phyloP scores from a whole-genome alignment of 2,113 vertebrate species.

The Tupaia tana region DNA sequence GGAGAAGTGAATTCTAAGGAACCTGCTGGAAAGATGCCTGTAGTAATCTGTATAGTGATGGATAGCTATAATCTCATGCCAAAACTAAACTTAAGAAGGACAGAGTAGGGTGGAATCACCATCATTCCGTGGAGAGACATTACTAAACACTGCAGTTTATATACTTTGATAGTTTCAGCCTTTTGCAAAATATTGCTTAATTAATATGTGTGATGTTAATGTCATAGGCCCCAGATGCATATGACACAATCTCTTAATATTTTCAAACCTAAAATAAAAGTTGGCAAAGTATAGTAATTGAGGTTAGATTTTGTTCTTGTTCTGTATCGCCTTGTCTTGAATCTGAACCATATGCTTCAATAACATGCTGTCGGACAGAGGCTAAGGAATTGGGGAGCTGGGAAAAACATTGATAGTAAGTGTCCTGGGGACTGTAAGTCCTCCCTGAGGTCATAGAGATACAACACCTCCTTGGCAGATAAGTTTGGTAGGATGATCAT shows the following conservation, averaged over 20 bases:
- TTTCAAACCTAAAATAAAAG: conserved; percentile 13
- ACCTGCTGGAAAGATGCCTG: neutral
- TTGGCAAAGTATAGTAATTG: neutral
- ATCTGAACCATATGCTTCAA: neutral
- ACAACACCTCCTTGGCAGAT: neutral
- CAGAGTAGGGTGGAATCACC: neutral
- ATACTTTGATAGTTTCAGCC: neutral
- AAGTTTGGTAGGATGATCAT: neutral
- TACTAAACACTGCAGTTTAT: neutral
- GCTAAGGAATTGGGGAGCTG: neutral
- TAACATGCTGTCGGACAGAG: neutral
- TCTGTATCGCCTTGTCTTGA: neutral
- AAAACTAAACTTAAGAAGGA: neutral
- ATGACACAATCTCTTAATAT: neutral
- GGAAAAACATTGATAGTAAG: neutral
- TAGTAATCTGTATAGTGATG: neutral
- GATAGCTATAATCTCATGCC: neutral
- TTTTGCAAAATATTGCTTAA: neutral
- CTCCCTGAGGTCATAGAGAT: neutral
- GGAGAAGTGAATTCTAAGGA: neutral
- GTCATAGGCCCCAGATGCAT: neutral
- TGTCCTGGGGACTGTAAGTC: neutral
- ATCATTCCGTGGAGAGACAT: neutral
- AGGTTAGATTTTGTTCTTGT: neutral
- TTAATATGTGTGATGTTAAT: conserved; percentile 30